Evolutionary conservation across 2,888 invertebrate species (phyloP).

Genomic region (Eurytoma californica): DNA sequence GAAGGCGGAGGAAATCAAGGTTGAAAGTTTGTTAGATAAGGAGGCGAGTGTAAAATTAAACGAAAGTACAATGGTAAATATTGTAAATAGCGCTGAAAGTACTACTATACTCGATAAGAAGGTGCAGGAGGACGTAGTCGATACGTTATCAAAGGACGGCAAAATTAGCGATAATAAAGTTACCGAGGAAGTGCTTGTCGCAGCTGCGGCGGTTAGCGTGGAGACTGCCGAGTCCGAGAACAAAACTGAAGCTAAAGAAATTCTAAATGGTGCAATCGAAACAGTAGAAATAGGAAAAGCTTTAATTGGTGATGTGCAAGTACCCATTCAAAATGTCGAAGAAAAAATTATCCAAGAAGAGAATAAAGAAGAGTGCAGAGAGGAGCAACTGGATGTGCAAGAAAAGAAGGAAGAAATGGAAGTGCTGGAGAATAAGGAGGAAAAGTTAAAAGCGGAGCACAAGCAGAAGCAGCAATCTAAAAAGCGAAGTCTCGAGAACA

Average conservation of each 20-base stretch:
- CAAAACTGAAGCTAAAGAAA: background rate
- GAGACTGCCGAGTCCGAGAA: background rate
- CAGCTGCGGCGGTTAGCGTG: background rate
- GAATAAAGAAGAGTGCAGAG: background rate
- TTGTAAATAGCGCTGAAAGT: constrained; percentile 39
- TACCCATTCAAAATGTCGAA: background rate
- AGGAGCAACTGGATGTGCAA: too few species aligned
- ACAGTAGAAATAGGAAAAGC: constrained; percentile 5
- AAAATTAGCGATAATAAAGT: constrained; percentile 27
- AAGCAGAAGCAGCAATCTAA: constrained; percentile 60
- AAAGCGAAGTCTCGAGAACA: constrained; percentile 66
- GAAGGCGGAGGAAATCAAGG: constrained; percentile 11
- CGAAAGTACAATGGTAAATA: constrained; percentile 26
- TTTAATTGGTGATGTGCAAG: background rate
- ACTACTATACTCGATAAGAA: constrained; percentile 4
- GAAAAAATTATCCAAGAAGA: constrained; percentile 1
- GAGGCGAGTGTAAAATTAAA: constrained; percentile 32
- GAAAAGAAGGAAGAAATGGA: too few species aligned
- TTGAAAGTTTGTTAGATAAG: constrained; percentile 34
- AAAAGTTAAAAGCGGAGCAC: constrained; percentile 16
- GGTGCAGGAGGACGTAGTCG: constrained; percentile 19
- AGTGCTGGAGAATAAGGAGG: too few species aligned
- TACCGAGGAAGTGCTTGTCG: constrained; percentile 30
- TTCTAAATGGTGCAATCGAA: constrained; percentile 27
- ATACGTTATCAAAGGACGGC: constrained; percentile 11